Evolutionary conservation across 2,113 vertebrate genomes (phyloP).

Genomic region (Noctilio leporinus): DNA sequence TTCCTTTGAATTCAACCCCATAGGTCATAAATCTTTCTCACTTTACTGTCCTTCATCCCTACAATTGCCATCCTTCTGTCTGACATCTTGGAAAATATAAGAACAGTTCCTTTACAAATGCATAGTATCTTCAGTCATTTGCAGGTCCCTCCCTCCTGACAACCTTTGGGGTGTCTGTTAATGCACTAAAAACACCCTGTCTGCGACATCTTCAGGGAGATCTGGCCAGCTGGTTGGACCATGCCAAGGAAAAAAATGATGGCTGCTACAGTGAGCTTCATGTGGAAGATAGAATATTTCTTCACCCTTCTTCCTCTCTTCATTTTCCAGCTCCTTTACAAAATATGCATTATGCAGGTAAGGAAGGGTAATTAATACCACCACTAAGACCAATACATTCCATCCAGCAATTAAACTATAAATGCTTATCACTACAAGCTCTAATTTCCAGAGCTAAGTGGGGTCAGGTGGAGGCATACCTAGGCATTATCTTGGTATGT

Average conservation of each 20-base stretch:
- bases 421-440: background rate
- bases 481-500: background rate
- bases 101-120: background rate
- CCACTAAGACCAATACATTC: background rate
- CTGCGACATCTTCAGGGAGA: conserved; percentile 72
- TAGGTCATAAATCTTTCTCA: background rate
- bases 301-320: conserved; percentile 87
- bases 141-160: conserved; percentile 81
- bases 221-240: conserved; percentile 83
- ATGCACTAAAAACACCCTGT: conserved; percentile 80
- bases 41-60: background rate
- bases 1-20: conserved; percentile 30
- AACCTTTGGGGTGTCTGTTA: conserved; percentile 82
- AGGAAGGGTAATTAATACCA: background rate
- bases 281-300: conserved; percentile 86
- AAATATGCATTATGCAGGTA: conserved; percentile 87
- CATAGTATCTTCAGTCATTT: background rate
- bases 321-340: conserved; percentile 88
- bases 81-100: background rate
- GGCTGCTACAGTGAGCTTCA: conserved; percentile 84
- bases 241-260: conserved; percentile 86
- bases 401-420: background rate
- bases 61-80: background rate
- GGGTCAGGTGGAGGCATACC: background rate
- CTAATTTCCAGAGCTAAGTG: background rate